Base-by-base conservation (phyloP, 2,888 invertebrate genomes). In the Pherbina coryleti region DNA sequence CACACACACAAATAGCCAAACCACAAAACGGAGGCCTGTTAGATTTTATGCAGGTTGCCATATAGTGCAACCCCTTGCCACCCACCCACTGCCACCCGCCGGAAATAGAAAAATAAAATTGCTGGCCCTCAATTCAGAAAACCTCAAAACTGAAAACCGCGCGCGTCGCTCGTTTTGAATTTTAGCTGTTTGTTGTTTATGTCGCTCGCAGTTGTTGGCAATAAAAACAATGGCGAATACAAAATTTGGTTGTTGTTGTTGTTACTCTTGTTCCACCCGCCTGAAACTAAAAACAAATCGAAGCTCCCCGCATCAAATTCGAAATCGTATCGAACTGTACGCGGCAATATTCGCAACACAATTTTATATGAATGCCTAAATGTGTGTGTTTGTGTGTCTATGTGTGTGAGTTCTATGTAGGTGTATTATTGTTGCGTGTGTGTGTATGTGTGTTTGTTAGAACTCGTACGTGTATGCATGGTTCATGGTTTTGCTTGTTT, bases 121-220 rank as follows among this genome's bases (percentile, higher is more conserved):
- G 31, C 14, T 7, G 53, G 53, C 31, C 25, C 66, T 66, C 74
- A 74, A 64, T 74, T 53, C 55, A 62, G 11, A 67, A 75, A 75
- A 75, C 73, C 73, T 44, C 73, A 73, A 66, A 74, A 74, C 66
- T 34, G 66, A 49, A 67, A 66, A 66, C 66, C 67, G 67, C 75
- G 75, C 75, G 28, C 66, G 53, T 75, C 55, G 55, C 55, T 67
- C 75, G 75, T 75, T 75, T 67, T 75, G 66, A 55, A 67, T 75
- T 75, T 67, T 62, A 22, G 67, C 55, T 55, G 25, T 53, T 37
- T 55, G 22, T n/a, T 64, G 64, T 74, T 71, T 71, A 55, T 64
- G 49, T 49, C 49, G 60, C 28, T 53, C 28, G 22, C 28, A 17
- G 60, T 60, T 62, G 73, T 64, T 75, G 49, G 19, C 34, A 14